Base-by-base conservation (phyloP, 2,888 invertebrate species). In the Timema cristinae region DNA sequence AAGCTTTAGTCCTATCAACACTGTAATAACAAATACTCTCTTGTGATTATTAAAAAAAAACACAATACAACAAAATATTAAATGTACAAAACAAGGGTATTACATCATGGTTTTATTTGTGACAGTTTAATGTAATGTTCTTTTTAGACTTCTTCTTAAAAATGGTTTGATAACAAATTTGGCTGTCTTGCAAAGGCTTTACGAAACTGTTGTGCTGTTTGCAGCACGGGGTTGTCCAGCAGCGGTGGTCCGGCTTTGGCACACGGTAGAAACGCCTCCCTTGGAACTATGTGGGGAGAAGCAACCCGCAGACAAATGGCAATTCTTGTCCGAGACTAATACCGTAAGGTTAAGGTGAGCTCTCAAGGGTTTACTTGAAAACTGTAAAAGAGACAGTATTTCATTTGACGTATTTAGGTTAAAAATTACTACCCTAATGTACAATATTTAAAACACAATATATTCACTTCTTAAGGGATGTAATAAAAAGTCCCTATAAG, bases 151-250 rank as follows among this genome's bases (percentile, higher is more conserved):
- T 59, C 49, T 69, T 59, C 67, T 13, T 48, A 56, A 56, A 61
- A 54, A n/a, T 59, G 71, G 6, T 50, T 67, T 13, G 48, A 8
- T n/a, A 54, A n/a, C n/a, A n/a, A n/a, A n/a, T n/a, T n/a, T n/a
- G n/a, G n/a, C 11, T n/a, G 54, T 54, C 11, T 54, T 1, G 11
- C 11, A 54, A 54, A 54, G 54, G 54, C 54, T 13, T n/a, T 16
- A 47, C 16, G 7, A 48, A 48, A 9, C 6, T 47, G 63, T 63
- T 32, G 10, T 63, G 47, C 5, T 8, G 59, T 48, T 50, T 66
- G n/a, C 66, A 94, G 95, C 86, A 80, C 91, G 95, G 76, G 96
- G 96, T 50, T 96, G 96, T 84, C 92, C 95, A 48, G 95, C 95
- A 76, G 95, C 95, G 71, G 95, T 95, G 75, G 86, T 96, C 76